These are phyloP conservation scores for Drosophila mayaguana DNA, from an alignment of 2,888 invertebrate species.

Conservation along the genomic window DNA sequence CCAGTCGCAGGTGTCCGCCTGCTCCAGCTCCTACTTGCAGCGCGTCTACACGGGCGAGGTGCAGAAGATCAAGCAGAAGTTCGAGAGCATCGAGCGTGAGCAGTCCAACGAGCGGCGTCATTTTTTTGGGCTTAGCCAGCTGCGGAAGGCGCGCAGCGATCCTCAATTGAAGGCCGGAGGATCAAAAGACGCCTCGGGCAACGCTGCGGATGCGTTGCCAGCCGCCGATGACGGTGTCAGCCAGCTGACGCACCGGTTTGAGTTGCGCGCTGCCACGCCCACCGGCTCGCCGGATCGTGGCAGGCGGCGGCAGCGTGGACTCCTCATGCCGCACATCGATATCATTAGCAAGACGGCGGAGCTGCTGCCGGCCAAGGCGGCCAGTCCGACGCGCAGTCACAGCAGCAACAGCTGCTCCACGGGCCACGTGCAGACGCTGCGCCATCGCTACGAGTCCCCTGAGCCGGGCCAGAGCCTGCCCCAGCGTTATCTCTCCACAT, in stretches of 20 bases:
- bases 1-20: slow-evolving; percentile 89
- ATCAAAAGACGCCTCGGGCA: slow-evolving; percentile 86
- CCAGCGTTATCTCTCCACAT: slow-evolving; percentile 88
- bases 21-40: slow-evolving; percentile 87
- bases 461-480: slow-evolving; percentile 33
- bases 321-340: slow-evolving; percentile 95
- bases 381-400: slow-evolving; percentile 68
- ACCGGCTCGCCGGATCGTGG: slow-evolving; percentile 83
- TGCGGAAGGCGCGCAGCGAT: slow-evolving; percentile 91
- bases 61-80: slow-evolving; percentile 90
- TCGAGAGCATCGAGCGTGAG: slow-evolving; percentile 86
- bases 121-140: slow-evolving; percentile 84
- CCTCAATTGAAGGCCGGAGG: slow-evolving; percentile 89
- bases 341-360: slow-evolving; percentile 94
- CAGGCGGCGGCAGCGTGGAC: slow-evolving; percentile 86
- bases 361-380: slow-evolving; percentile 80
- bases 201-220: slow-evolving; percentile 64
- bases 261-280: slow-evolving; percentile 69
- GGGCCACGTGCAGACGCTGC: slow-evolving; percentile 90
- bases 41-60: slow-evolving; percentile 92
- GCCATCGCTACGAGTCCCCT: slow-evolving; percentile 87
- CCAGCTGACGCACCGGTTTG: slow-evolving; percentile 86
- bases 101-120: slow-evolving; percentile 64
- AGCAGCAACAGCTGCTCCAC: slow-evolving; percentile 86
- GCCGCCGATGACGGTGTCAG: slow-evolving; percentile 34